Evolutionary conservation across 1,140 invertebrate genomes (phyloP), one percentile per base, ranked within the genome.

Genomic region (Drosophila nasuta): DNA sequence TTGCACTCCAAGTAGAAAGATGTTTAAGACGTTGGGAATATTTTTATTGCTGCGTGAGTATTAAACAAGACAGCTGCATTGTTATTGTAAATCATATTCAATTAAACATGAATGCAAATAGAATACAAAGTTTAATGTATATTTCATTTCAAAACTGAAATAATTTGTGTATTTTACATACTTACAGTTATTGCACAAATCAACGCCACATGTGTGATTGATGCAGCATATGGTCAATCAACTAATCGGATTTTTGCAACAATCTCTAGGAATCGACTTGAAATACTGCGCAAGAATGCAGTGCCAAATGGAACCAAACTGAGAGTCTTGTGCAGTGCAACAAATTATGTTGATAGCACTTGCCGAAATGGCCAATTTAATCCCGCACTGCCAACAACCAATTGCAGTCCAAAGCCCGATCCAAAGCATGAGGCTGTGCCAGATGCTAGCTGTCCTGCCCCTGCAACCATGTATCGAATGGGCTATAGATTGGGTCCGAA

Each of bases 131-230:
- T 33, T 8, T 25, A 25, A 25, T 25, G 3, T 25, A 25, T 25
- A 25, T 25, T 25, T 25, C 4, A 4, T 25, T 25, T 25, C 20
- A 25, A 4, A 25, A 25, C 20, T 4, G 20, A 25, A 25, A 25
- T 3, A 25, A 38, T 38, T 38, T 7, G 1, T 38, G 0, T 38
- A 38, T 10, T 38, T 38, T 38, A 8, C n/a, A 43, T 13, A 3
- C 13, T 43, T 48, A 1, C 17, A 48, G 46, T 7, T 10, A 8
- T 20, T 48, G 17, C 15, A 3, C 5, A 41, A 5, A 7, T 85
- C 60, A 59, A 28, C 79, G 2, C 69, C 62, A 1, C 48, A 51
- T 48, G 46, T 10, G 7, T 7, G 13, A 48, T 48, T 20, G 46
- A 48, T 48, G 46, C 7, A 5, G 3, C 41, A 4, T 43, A 48